Conservation (phyloP, 2,113 vertebrate species). For the Machaerirhynchus nigripectus region DNA sequence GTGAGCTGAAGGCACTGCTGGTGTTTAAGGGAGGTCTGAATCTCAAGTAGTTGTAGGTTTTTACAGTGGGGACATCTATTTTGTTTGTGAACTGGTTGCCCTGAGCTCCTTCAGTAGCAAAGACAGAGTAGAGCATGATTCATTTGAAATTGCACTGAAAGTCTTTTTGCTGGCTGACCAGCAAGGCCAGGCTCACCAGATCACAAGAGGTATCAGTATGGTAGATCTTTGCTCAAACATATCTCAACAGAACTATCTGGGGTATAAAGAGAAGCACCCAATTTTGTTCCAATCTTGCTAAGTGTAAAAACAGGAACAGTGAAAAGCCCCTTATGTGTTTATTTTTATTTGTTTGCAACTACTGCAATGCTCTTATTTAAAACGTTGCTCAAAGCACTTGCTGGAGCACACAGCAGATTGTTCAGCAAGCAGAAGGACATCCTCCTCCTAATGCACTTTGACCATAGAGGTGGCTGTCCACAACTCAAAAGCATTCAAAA, state of each 20-base stretch:
- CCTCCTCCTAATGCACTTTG: neutral
- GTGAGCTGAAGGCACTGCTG: neutral
- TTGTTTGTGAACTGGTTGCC: neutral
- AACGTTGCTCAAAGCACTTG: neutral
- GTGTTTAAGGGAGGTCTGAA: neutral
- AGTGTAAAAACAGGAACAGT: neutral
- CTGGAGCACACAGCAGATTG: neutral
- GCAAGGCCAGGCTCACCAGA: neutral
- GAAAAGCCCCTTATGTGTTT: neutral
- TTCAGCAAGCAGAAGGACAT: neutral
- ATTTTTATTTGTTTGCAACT: neutral
- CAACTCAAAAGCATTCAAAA: neutral
- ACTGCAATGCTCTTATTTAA: neutral
- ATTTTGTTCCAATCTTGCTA: neutral
- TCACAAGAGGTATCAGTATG: neutral
- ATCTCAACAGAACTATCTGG: neutral
- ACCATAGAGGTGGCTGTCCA: neutral
- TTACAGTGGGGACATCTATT: neutral
- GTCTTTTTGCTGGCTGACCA: neutral
- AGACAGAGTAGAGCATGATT: neutral
- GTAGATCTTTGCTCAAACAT: neutral
- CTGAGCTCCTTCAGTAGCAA: neutral
- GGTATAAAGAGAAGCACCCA: neutral
- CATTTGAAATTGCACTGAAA: neutral
- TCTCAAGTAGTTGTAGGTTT: neutral